These are phyloP conservation scores for Artibeus lituratus DNA, from an alignment of 2,797 vertebrate genomes.

Conservation along the genomic window DNA sequence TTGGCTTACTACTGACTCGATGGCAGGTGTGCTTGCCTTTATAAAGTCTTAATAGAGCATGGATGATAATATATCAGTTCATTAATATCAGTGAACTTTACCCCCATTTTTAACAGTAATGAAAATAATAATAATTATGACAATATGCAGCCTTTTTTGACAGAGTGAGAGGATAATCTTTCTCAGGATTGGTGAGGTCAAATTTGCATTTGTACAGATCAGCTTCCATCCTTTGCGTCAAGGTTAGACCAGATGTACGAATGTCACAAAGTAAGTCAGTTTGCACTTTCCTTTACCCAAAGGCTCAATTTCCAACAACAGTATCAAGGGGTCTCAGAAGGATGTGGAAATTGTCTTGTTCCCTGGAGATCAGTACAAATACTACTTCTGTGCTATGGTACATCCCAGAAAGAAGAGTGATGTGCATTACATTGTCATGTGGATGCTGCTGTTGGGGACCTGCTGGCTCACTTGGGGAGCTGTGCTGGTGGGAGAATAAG, in stretches of 20 bases:
- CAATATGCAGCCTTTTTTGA: not conserved
- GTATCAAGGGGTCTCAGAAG: not conserved
- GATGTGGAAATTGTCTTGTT: not conserved
- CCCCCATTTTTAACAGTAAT: slow-evolving; percentile 27
- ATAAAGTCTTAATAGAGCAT: not conserved
- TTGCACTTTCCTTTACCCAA: not conserved
- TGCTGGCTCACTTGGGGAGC: not conserved
- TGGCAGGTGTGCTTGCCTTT: not conserved
- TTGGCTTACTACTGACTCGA: slow-evolving; percentile 9
- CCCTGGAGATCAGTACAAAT: not conserved
- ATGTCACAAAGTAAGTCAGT: not conserved
- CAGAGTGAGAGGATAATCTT: not conserved
- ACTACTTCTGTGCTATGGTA: not conserved
- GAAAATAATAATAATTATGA: slow-evolving; percentile 20
- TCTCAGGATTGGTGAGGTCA: not conserved
- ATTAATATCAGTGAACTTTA: slow-evolving; percentile 10
- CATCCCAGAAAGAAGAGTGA: not conserved
- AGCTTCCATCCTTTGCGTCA: not conserved
- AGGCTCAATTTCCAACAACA: not conserved
- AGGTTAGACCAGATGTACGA: not conserved
- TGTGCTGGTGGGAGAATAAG: not conserved
- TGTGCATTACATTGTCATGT: not conserved
- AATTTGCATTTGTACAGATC: not conserved
- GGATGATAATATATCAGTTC: not conserved
- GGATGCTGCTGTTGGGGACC: not conserved